Evolutionary conservation across 2,888 invertebrate genomes (phyloP).

Genomic region (Dastarcus helophoroides): DNA sequence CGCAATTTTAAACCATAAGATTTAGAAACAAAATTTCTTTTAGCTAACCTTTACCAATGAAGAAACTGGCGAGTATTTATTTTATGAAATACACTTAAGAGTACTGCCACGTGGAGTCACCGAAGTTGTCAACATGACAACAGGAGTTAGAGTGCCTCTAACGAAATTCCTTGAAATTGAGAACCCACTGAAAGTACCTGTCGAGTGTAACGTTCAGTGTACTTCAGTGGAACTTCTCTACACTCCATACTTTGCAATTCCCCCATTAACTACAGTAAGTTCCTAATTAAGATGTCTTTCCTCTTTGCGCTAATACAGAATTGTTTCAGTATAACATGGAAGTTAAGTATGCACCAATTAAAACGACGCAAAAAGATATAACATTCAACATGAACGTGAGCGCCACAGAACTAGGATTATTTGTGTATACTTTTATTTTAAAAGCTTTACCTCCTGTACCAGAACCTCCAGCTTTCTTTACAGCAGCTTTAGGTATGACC

Average conservation of each 20-base stretch:
- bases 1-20: not conserved
- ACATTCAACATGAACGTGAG: conserved; percentile 3
- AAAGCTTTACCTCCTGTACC: conserved; percentile 6
- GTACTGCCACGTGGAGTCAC: conserved; percentile 26
- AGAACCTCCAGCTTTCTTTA: conserved; percentile 6
- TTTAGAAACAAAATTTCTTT: not conserved
- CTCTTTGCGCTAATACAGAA: too few species aligned
- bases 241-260: conserved; percentile 4
- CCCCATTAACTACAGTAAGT: conserved; percentile 8
- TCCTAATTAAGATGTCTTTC: not conserved
- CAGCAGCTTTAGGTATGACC: conserved; percentile 3
- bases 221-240: conserved; percentile 7
- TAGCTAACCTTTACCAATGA: conserved; percentile 32
- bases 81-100: conserved; percentile 28
- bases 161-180: conserved; percentile 25
- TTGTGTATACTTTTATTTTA: conserved; percentile 5
- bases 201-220: conserved; percentile 24
- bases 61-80: conserved; percentile 29
- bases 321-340: conserved; percentile 8
- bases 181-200: conserved; percentile 29
- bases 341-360: conserved; percentile 9
- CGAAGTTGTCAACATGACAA: conserved; percentile 25
- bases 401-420: conserved; percentile 5
- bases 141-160: conserved; percentile 26
- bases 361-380: conserved; percentile 1